Conservation (phyloP, 2,797 vertebrate species). For the Epinephelus awoara region DNA sequence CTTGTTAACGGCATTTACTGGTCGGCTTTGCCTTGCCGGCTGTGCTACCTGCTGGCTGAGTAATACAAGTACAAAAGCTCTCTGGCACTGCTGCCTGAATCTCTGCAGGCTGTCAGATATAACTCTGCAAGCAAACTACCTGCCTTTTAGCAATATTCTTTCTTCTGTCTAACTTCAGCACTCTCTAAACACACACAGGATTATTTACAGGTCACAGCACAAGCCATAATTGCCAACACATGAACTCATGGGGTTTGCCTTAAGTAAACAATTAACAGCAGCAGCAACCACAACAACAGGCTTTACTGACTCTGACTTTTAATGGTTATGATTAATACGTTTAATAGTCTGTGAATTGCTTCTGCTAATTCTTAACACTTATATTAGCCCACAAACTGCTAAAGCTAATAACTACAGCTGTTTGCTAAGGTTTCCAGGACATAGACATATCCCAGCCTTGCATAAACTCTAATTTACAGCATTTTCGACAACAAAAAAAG, state of each 20-base stretch:
- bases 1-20: background rate
- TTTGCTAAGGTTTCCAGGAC: background rate
- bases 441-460: rapidly evolving
- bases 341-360: background rate
- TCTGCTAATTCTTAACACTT: background rate
- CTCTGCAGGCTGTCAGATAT: background rate
- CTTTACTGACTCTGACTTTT: background rate
- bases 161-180: background rate
- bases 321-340: background rate
- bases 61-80: background rate
- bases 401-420: background rate
- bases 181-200: no score
- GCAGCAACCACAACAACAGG: background rate
- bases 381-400: background rate
- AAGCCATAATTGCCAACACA: background rate
- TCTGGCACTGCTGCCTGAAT: background rate
- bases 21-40: background rate
- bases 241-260: background rate
- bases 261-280: background rate
- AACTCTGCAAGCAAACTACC: background rate
- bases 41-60: background rate
- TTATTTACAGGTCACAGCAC: background rate
- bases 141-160: background rate
- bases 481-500: no score
- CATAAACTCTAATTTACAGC: background rate